Evolutionary conservation across 2,888 invertebrate species (phyloP).

Genomic region (Meandrusa payeni): DNA sequence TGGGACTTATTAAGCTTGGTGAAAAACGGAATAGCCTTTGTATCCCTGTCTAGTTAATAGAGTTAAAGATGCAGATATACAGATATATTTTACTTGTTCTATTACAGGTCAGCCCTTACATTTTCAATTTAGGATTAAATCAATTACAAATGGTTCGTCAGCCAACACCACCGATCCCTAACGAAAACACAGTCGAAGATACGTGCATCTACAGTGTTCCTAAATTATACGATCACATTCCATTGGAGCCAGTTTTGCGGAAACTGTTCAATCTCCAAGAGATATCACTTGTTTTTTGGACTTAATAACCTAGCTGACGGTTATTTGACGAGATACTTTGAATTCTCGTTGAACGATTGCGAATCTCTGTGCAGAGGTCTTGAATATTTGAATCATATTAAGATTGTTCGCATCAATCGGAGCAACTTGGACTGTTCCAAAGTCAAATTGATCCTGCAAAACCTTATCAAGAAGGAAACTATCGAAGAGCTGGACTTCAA

Average conservation of each 20-base stretch:
- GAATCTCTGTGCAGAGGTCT: constrained; percentile 78
- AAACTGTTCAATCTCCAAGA: constrained; percentile 77
- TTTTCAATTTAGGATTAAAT: constrained; percentile 69
- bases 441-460: constrained; percentile 79
- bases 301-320: constrained; percentile 71
- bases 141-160: constrained; percentile 79
- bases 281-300: constrained; percentile 61
- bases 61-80: too few relatives aligned
- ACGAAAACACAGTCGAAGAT: constrained; percentile 52
- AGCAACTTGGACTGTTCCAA: constrained; percentile 82
- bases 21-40: too few relatives aligned
- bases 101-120: constrained; percentile 71
- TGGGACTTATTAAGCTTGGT: too few relatives aligned
- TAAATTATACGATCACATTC: constrained; percentile 79
- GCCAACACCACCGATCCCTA: constrained; percentile 57
- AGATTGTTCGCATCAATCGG: constrained; percentile 78
- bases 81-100: not conserved
- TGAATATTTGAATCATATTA: constrained; percentile 65
- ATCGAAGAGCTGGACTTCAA: constrained; percentile 83
- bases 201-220: constrained; percentile 59
- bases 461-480: constrained; percentile 68
- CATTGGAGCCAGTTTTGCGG: constrained; percentile 75
- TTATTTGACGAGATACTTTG: constrained; percentile 81
- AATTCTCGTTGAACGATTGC: constrained; percentile 81
- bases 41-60: too few relatives aligned